Conservation (phyloP, 2,888 invertebrate species). For the Meghimatium bilineatum region DNA sequence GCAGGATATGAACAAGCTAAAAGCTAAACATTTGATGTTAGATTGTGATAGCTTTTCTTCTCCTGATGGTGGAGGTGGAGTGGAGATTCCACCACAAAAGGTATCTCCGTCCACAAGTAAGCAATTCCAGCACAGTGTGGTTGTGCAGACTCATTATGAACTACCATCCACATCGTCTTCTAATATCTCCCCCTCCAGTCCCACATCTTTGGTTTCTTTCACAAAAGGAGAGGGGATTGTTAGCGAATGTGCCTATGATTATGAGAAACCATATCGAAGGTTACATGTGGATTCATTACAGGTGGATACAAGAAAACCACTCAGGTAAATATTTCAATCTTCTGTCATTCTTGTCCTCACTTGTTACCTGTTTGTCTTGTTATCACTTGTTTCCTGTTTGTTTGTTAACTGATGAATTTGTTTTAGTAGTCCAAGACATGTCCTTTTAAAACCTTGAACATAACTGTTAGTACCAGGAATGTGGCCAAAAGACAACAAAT, state of each 20-base stretch:
- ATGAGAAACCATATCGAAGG: conserved; percentile 64
- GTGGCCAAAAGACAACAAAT: no score
- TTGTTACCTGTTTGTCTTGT: not conserved
- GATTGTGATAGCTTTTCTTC: conserved; percentile 1
- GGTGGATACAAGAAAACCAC: conserved; percentile 59
- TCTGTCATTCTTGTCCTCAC: not conserved
- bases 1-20: conserved; percentile 53
- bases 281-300: conserved; percentile 62
- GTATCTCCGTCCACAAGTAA: conserved; percentile 27
- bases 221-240: conserved; percentile 15
- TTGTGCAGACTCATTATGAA: conserved; percentile 19
- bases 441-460: no score
- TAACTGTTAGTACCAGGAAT: no score
- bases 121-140: conserved; percentile 27
- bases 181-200: conserved; percentile 58
- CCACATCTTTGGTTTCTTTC: conserved; percentile 44
- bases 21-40: conserved; percentile 47
- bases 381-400: no score
- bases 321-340: conserved; percentile 50
- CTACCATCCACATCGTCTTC: conserved; percentile 24
- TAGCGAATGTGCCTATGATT: conserved; percentile 38
- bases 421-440: no score
- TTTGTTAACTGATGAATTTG: no score
- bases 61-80: not conserved
- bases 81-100: not conserved